Evolutionary conservation across 2,797 vertebrate species (phyloP), one percentile per base, ranked within the genome.

Genomic region (Macrochelys suwanniensis): DNA sequence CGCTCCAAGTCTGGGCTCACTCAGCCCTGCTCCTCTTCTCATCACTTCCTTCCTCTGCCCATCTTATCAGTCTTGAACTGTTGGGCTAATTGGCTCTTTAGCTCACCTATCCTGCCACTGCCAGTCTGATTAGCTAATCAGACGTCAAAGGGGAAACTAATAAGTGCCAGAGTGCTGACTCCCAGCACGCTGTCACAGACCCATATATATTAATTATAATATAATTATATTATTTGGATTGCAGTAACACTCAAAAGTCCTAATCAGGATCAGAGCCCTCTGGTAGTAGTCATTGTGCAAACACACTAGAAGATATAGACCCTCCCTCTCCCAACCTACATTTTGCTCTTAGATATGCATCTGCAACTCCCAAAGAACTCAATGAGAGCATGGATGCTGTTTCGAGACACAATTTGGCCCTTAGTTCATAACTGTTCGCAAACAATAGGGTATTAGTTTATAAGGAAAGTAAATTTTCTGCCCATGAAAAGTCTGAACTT

Each of bases 361-460:
- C 6, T 42, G 11, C 7, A 78, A 61, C 65, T 37, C 23, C 15
- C 21, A 15, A 5, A 82, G 42, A 61, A 37, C 23, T 84, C 82
- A 54, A 42, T 65, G 61, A 33, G 13, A 16, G 33, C 7, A 1
- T 12, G 21, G 4, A 26, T 71, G 25, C 47, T 65, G 45, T 16
- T 0, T 47, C 80, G 6, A 0, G 0, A 65, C 50, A 71, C 82
- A 90, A 81, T 1, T 3, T 53, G 2, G 31, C 11, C 16, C 13
- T 87, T 89, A 45, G 11, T 49, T 87, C 6, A 42, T 42, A 90
- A 84, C 37, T 13, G 1, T 56, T 28, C 53, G 3, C 17, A 56
- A 61, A 10, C 28, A 93, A 45, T 19, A 79, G 47, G 42, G n/a
- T 37, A 77, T 59, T 1, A 88, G 19, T 26, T n/a, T 45, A 54